Conservation (phyloP, 2,888 invertebrate species). For the Troides aeacus region DNA sequence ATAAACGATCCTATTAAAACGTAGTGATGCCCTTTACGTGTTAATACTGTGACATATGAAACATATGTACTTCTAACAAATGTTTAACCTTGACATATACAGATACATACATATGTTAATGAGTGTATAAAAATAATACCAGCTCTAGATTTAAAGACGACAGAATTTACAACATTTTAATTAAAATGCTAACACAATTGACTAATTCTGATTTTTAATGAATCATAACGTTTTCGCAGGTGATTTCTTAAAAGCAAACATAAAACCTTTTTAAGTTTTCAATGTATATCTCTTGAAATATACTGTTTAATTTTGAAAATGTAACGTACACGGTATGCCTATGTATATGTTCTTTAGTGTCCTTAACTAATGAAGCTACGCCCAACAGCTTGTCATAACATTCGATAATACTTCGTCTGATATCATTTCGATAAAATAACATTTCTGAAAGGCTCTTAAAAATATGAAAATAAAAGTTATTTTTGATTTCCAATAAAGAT, state of each 20-base stretch:
- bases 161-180: neutral
- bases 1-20: neutral
- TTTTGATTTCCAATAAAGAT: neutral
- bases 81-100: neutral
- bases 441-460: slow-evolving; percentile 7
- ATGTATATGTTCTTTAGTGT: neutral
- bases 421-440: slow-evolving; percentile 13
- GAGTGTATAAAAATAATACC: neutral
- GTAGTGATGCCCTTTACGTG: neutral
- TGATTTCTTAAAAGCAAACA: too few relatives aligned
- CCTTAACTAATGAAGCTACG: neutral
- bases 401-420: slow-evolving; percentile 7
- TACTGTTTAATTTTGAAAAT: too few relatives aligned
- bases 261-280: too few relatives aligned
- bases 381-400: slow-evolving; percentile 16
- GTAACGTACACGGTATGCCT: neutral
- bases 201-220: too few relatives aligned
- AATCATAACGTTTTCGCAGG: too few relatives aligned
- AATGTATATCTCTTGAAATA: too few relatives aligned
- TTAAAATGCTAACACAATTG: neutral
- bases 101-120: neutral
- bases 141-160: neutral
- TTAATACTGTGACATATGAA: slow-evolving; percentile 7
- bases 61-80: neutral
- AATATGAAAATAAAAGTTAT: neutral